These are phyloP conservation scores for Laothoe populi DNA, from an alignment of 2,888 invertebrate species.

Conservation along the genomic window DNA sequence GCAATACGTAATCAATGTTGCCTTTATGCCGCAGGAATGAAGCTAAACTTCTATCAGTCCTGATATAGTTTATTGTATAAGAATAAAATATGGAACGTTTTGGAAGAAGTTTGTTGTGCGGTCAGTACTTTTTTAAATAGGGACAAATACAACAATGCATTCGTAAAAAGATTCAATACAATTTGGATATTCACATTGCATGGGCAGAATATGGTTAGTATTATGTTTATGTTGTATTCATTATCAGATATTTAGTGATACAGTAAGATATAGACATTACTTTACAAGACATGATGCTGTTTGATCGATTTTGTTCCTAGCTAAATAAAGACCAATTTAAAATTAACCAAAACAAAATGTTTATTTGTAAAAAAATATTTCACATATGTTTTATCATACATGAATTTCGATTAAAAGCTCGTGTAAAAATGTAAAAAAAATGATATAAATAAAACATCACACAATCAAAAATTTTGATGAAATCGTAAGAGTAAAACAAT, in stretches of 20 bases:
- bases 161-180: neutral
- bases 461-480: no score
- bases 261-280: constrained; percentile 2
- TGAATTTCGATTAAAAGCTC: no score
- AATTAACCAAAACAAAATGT: constrained; percentile 32
- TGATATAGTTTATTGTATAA: no score
- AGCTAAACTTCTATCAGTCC: no score
- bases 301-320: constrained; percentile 57
- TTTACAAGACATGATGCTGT: constrained; percentile 19
- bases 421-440: no score
- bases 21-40: no score
- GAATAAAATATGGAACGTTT: no score
- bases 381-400: neutral
- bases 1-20: no score
- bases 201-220: constrained; percentile 1
- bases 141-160: no score
- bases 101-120: no score
- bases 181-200: neutral
- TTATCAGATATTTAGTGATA: neutral
- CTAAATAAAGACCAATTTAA: constrained; percentile 82
- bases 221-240: neutral
- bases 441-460: no score
- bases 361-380: neutral
- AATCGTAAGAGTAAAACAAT: neutral
- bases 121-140: no score